Base-by-base conservation (phyloP, 2,888 invertebrate genomes). In the Gryllus longicercus region DNA sequence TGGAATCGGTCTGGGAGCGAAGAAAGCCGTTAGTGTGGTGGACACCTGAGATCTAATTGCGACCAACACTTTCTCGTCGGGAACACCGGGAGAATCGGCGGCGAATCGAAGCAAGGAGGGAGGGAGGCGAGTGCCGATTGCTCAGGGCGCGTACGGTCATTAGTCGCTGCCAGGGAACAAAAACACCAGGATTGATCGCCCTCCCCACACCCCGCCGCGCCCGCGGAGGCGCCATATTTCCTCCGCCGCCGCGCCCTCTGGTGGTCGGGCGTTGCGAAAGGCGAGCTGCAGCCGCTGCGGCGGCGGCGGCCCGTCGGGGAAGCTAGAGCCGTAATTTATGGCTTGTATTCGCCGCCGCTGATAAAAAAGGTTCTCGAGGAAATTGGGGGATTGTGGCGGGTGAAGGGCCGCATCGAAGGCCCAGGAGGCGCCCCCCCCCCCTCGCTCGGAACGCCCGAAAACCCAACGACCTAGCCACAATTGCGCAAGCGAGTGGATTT, bases 81-180 rank as follows among this genome's bases (percentile, higher is more conserved):
- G 38, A 38, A 38, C 38, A 38, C 38, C 38, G 38, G 38, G 38
- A 38, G 38, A 21, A 21, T 21, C 21, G 21, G 38, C 38, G 38
- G 5, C 38, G 38, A 38, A 38, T 38, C 63, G 63, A 63, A n/a
- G 63, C 14, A 14, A n/a, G 63, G 63, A n/a, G n/a, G 14, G 0
- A 11, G n/a, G 63, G 63, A 5, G 16, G 63, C 10, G 14, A 5
- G n/a, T 63, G 63, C 63, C 63, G 63, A 63, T 63, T n/a, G 63
- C n/a, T 38, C 16, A 5, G 63, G 63, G 63, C 16, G n/a, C 14
- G 63, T 18, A n/a, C 14, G 63, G 63, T 63, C 63, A 63, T 63
- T 63, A 63, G 63, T 63, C 63, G 63, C 63, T 63, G 63, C 63
- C 63, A 63, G 4, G n/a, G 63, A 63, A 63, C 63, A 63, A 63